These are phyloP conservation scores for Chalcis sispes DNA, from an alignment of 2,888 invertebrate genomes.

Conservation along the genomic window DNA sequence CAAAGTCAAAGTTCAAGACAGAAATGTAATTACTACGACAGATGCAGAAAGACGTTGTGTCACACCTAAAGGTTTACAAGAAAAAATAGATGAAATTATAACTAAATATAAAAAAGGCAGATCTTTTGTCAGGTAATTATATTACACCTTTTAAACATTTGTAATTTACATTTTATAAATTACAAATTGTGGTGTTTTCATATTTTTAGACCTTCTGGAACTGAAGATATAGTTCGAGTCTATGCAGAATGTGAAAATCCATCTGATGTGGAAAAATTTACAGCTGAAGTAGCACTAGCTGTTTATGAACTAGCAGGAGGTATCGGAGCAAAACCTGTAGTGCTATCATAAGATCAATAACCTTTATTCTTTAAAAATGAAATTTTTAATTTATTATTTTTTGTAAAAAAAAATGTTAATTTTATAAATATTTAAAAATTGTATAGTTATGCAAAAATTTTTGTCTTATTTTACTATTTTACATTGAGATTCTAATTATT, in stretches of 20 bases:
- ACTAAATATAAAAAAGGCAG: conserved; percentile 84
- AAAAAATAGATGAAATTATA: conserved; percentile 85
- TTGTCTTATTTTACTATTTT: too few relatives aligned
- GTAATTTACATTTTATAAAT: conserved; percentile 2
- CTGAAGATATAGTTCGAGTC: conserved; percentile 96
- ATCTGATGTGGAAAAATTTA: conserved; percentile 83
- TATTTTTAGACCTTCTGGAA: conserved; percentile 90
- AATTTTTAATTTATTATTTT: background rate
- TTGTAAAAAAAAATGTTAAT: background rate
- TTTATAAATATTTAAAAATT: background rate
- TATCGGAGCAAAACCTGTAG: conserved; percentile 77
- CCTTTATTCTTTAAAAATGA: background rate
- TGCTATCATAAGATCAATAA: conserved; percentile 16
- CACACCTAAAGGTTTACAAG: conserved; percentile 90
- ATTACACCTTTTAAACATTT: background rate
- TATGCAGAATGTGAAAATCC: conserved; percentile 95
- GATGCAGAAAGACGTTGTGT: conserved; percentile 91
- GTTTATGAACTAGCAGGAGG: conserved; percentile 90
- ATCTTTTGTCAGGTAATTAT: conserved; percentile 87
- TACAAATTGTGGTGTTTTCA: conserved; percentile 31
- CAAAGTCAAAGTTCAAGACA: conserved; percentile 92
- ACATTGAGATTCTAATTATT: too few relatives aligned
- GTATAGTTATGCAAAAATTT: too few relatives aligned
- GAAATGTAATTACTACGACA: conserved; percentile 89
- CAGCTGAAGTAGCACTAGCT: conserved; percentile 84